Base-by-base conservation (phyloP, 2,888 invertebrate genomes). In the Drosophila flavopinicola region DNA sequence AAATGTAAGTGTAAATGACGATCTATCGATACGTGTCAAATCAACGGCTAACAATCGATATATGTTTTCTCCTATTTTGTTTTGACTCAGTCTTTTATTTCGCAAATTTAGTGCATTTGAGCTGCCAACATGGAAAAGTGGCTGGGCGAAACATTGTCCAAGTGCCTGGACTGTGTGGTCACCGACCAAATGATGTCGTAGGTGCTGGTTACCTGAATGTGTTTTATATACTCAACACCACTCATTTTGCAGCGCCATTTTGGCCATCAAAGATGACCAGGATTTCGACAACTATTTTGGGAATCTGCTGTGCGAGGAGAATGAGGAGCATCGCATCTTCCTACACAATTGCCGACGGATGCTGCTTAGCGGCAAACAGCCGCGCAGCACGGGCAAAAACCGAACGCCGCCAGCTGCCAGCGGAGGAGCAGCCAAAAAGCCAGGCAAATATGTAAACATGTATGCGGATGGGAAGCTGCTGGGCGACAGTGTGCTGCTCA, bases 231-330 rank as follows among this genome's bases (percentile, higher is more conserved):
- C 0, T 1, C 0, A 15, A 9, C n/a, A 0, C 0, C 10, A 3
- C 10, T 13, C 54, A n/a, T 11, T 38, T 29, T 9, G 5, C 47
- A 97, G 97, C 29, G 95, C 94, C 77, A 94, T 97, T 29, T 87
- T 94, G 60, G 92, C 94, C 11, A 95, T 97, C 75, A 93, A 95
- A 79, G 93, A 93, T 84, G 93, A 94, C 53, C 92, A 92, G 59
- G 96, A 96, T 82, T 92, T 96, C 42, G 94, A 95, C 76, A 95
- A 96, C 60, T 96, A 96, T 84, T 94, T 97, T 91, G 93, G 93
- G 77, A 95, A 94, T 44, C 91, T 97, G 41, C 88, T 97, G 0
- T 94, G 96, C 89, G 93, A 93, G 66, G 93, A 93, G 48, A 94
- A 94, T 76, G 91, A 93, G 3, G 93, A 94, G 56, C 96, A 96